Conservation (phyloP, 92 coral and sea anemone species). For the Montipora capitata region DNA sequence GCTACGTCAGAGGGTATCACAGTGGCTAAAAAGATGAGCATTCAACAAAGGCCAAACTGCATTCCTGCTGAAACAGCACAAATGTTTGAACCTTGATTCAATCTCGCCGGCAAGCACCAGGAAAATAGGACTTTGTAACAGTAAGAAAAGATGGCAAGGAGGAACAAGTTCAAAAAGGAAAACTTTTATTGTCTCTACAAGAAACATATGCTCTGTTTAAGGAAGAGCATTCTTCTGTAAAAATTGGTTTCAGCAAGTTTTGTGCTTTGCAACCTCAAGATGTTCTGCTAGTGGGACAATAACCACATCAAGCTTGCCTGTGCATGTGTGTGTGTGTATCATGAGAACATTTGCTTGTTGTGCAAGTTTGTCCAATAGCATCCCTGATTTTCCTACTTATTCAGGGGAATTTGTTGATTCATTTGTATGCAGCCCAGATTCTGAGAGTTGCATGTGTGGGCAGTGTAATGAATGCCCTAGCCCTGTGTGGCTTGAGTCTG, state of each 20-base stretch:
- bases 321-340: conserved; percentile 66
- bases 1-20: not conserved
- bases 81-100: not conserved
- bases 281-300: conserved; percentile 45
- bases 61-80: conserved; percentile 17
- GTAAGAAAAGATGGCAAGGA: conserved; percentile 1
- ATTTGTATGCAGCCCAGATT: conserved; percentile 62
- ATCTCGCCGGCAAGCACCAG: not conserved
- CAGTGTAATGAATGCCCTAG: conserved; percentile 58
- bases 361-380: conserved; percentile 71
- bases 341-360: conserved; percentile 56
- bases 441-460: conserved; percentile 63
- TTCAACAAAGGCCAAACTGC: conserved; percentile 26
- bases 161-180: too few species aligned
- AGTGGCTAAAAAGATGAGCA: conserved; percentile 15
- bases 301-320: conserved; percentile 52
- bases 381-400: conserved; percentile 49
- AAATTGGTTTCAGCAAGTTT: conserved; percentile 66
- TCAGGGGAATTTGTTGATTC: conserved; percentile 60
- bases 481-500: not conserved
- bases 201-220: conserved; percentile 48
- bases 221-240: conserved; percentile 54
- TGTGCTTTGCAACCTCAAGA: conserved; percentile 56
- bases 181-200: conserved; percentile 27
- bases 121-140: conserved; percentile 9